phyloP scores from a whole-genome alignment of 2,113 vertebrate genomes.

The Colossoma macropomum region DNA sequence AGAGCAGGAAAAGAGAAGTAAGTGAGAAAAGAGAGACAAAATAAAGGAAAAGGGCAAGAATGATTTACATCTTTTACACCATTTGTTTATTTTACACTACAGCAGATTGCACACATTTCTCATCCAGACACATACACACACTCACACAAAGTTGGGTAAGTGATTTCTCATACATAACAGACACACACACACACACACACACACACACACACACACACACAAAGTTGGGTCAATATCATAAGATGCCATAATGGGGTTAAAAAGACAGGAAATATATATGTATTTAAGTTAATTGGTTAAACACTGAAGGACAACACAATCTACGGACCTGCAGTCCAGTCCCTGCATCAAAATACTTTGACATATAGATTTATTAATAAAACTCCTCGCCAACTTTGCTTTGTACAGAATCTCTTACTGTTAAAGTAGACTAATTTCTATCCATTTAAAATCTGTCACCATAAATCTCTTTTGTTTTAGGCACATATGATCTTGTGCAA shows the following conservation, averaged over 20 bases:
- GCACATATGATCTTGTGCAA: slow-evolving; percentile 71
- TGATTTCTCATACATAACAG: slow-evolving; percentile 53
- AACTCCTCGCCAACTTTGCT: neutral
- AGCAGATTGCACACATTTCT: slow-evolving; percentile 63
- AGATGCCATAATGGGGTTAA: slow-evolving; percentile 34
- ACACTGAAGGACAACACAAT: slow-evolving; percentile 3
- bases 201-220: slow-evolving; percentile 23
- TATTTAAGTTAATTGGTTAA: no score
- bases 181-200: slow-evolving; percentile 40
- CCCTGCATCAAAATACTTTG: slow-evolving; percentile 4
- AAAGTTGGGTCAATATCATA: slow-evolving; percentile 9
- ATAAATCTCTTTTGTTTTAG: slow-evolving; percentile 56
- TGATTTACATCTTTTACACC: slow-evolving; percentile 52
- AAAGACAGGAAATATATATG: slow-evolving; percentile 58
- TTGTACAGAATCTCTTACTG: slow-evolving; percentile 6
- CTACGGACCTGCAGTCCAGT: neutral
- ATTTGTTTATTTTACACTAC: slow-evolving; percentile 68
- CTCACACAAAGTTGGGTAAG: slow-evolving; percentile 6
- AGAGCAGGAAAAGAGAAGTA: slow-evolving; percentile 55
- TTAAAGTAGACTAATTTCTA: neutral
- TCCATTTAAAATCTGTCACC: neutral
- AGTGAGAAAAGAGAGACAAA: slow-evolving; percentile 59
- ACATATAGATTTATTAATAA: neutral
- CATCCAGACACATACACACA: no score
- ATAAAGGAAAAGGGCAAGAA: slow-evolving; percentile 68